A percentile compares a stretch with the other conserved stretches of the same genome.
These are phyloP conservation scores for Pelecanus crispus DNA, from an alignment of 2,113 vertebrate species.

Conservation along the genomic window DNA sequence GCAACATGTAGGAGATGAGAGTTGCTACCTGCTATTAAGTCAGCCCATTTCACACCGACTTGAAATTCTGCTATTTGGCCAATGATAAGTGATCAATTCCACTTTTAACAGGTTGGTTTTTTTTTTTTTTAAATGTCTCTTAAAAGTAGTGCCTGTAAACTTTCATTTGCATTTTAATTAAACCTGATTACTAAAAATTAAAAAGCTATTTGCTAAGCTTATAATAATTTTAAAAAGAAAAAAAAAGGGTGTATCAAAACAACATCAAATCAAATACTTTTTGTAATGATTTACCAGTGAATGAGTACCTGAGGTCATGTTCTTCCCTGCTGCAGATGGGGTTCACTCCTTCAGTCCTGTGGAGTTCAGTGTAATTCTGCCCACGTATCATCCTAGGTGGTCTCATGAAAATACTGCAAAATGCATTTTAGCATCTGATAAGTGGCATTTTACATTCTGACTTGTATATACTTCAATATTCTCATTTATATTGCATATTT, in stretches of 20 bases:
- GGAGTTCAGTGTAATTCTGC: not conserved
- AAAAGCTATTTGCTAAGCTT: not conserved
- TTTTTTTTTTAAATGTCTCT: not conserved
- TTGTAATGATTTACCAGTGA: not conserved
- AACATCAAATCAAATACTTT: not conserved
- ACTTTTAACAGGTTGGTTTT: not conserved
- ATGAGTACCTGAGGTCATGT: not conserved
- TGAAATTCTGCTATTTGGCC: not conserved
- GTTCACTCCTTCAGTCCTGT: not conserved
- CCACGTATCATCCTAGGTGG: not conserved
- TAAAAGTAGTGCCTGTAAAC: not conserved
- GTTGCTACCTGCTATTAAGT: not conserved
- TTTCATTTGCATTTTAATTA: not conserved
- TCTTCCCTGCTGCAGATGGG: not conserved
- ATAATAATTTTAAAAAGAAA: not conserved
- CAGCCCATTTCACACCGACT: not conserved
- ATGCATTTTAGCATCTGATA: not conserved
- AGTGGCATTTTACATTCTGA: not conserved
- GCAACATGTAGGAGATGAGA: not conserved
- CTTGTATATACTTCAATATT: not conserved
- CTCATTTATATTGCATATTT: not conserved
- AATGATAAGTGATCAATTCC: not conserved
- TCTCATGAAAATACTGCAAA: not conserved
- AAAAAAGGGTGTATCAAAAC: not conserved
- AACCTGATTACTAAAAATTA: not conserved